Evolutionary conservation across 2,113 vertebrate genomes (phyloP).

Genomic region (Strix uralensis): DNA sequence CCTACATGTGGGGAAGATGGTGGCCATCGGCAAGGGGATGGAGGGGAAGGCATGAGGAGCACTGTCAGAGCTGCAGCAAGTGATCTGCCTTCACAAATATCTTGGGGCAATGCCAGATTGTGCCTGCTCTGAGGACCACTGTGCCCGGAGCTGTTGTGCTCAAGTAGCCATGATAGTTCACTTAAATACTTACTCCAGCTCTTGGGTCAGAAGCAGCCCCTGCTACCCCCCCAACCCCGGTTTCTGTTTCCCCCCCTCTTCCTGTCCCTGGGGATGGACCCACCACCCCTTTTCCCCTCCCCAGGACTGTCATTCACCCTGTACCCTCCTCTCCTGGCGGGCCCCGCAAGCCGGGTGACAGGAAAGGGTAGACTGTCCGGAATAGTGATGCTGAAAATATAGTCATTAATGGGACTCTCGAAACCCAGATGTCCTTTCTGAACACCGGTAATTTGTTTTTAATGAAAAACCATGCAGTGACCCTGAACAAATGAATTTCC

Average conservation of each 20-base stretch:
- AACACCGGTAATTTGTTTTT: slow-evolving; percentile 99
- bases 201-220: slow-evolving; percentile 4
- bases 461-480: slow-evolving; percentile 99
- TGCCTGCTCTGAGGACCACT: neutral
- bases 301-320: slow-evolving; percentile 66
- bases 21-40: no score
- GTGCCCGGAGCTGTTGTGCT: neutral
- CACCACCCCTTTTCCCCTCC: slow-evolving; percentile 11
- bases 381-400: slow-evolving; percentile 78
- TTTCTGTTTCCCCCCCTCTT: slow-evolving; percentile 32
- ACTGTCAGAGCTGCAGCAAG: neutral
- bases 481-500: slow-evolving; percentile 99
- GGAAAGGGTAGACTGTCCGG: slow-evolving; percentile 77
- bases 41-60: neutral
- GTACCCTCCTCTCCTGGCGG: slow-evolving; percentile 42
- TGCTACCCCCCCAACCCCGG: slow-evolving; percentile 7
- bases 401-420: slow-evolving; percentile 91
- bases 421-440: slow-evolving; percentile 99
- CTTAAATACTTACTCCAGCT: slow-evolving; percentile 28
- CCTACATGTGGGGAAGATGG: neutral
- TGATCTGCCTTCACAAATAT: no score
- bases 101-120: no score
- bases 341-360: slow-evolving; percentile 68
- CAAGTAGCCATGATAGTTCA: neutral
- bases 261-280: neutral